These are phyloP conservation scores for Rhinoraja longicauda DNA, from an alignment of 2,797 vertebrate species.

Conservation along the genomic window DNA sequence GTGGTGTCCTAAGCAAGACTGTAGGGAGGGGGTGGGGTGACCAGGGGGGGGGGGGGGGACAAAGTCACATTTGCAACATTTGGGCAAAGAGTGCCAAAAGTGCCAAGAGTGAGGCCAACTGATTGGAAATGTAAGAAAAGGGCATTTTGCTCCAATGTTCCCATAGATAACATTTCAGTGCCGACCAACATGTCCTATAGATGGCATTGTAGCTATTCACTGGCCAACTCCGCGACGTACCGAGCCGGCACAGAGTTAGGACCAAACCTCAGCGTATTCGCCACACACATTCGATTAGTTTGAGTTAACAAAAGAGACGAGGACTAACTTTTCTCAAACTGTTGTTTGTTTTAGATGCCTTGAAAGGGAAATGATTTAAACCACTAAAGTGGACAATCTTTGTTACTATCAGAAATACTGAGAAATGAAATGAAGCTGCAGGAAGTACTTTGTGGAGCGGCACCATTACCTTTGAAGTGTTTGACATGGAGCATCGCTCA, in stretches of 20 bases:
- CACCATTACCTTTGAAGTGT: not conserved
- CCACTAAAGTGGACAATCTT: not conserved
- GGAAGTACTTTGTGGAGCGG: not conserved
- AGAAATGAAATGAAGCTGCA: no score
- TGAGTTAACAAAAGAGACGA: no score
- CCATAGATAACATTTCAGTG: not conserved
- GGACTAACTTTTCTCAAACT: not conserved
- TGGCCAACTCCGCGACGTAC: not conserved
- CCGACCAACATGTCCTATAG: not conserved
- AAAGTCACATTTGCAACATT: not conserved
- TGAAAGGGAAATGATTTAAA: not conserved
- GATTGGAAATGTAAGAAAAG: not conserved
- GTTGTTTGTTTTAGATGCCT: not conserved
- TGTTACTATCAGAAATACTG: no score
- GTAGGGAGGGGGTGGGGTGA: no score
- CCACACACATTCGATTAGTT: not conserved
- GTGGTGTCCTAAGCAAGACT: not conserved
- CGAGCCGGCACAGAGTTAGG: not conserved
- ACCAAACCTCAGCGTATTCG: not conserved
- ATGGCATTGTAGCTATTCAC: conserved; percentile 4
- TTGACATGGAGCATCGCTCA: not conserved
- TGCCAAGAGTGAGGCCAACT: not conserved
- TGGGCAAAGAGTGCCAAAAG: not conserved
- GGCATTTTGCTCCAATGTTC: not conserved
- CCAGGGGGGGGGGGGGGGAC: no score